phyloP scores from a whole-genome alignment of 2,797 vertebrate genomes.

The Lepus townsendii region DNA sequence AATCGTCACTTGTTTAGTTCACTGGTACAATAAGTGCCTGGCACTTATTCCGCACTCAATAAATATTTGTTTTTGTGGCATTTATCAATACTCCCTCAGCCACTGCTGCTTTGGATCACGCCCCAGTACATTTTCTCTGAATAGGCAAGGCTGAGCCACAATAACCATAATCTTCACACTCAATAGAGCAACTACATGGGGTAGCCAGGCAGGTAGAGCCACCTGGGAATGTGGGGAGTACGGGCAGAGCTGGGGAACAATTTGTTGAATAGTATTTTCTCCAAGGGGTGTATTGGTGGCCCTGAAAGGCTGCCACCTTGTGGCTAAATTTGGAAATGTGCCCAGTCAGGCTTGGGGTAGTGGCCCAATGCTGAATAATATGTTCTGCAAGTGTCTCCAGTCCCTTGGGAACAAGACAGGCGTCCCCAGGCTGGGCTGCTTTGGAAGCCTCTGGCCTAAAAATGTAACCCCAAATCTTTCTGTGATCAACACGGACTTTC shows the following conservation, averaged over 20 bases:
- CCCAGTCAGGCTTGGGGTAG: neutral
- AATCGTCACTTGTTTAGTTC: neutral
- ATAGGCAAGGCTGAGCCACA: neutral
- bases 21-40: neutral
- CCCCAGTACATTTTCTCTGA: neutral
- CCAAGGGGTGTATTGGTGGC: neutral
- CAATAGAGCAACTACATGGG: neutral
- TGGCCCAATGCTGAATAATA: fast-evolving
- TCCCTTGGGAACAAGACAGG: neutral
- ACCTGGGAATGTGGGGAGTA: too few species aligned
- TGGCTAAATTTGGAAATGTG: neutral
- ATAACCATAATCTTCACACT: neutral
- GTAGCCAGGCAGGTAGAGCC: neutral
- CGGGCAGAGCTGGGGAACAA: neutral
- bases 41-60: neutral
- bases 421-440: too few species aligned
- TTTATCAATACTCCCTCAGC: neutral
- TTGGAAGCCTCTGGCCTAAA: neutral
- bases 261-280: neutral
- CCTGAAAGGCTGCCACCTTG: conserved; percentile 10
- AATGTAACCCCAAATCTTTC: neutral
- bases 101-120: neutral
- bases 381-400: neutral
- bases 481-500: neutral
- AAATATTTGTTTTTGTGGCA: neutral